phyloP scores from a whole-genome alignment of 2,797 vertebrate species.

The Anas capensis region DNA sequence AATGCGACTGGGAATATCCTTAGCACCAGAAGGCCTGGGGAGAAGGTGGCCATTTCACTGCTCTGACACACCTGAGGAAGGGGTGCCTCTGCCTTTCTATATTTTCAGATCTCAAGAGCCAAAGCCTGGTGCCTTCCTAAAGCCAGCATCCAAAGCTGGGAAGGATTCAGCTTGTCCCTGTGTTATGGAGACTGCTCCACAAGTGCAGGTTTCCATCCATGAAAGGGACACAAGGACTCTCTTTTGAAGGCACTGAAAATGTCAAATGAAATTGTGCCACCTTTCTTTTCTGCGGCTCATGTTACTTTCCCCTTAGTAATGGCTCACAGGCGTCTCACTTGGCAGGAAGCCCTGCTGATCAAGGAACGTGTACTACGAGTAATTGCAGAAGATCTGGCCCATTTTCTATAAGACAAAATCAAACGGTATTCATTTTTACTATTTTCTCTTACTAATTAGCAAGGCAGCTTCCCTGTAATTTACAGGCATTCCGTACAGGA shows the following conservation, averaged over 20 bases:
- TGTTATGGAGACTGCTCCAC: background rate
- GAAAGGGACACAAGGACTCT: background rate
- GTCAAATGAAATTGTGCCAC: background rate
- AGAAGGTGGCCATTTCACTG: background rate
- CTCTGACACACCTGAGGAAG: background rate
- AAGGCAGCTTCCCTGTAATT: background rate
- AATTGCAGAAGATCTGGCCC: background rate
- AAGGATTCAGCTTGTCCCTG: background rate
- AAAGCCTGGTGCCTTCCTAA: background rate
- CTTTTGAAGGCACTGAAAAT: background rate
- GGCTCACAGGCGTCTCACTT: background rate
- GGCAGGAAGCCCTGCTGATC: background rate
- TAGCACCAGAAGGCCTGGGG: background rate
- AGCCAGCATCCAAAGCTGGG: background rate
- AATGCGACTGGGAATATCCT: background rate
- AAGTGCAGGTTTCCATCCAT: background rate
- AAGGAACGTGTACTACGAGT: background rate
- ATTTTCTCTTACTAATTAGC: background rate
- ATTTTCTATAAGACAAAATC: background rate
- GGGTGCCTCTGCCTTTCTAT: background rate
- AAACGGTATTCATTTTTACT: background rate
- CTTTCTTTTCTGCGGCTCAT: background rate
- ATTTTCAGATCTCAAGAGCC: background rate
- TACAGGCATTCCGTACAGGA: background rate
- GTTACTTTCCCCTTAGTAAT: background rate